phyloP scores from a whole-genome alignment of 2,797 vertebrate genomes.

The Schizothorax lantsangensis region DNA sequence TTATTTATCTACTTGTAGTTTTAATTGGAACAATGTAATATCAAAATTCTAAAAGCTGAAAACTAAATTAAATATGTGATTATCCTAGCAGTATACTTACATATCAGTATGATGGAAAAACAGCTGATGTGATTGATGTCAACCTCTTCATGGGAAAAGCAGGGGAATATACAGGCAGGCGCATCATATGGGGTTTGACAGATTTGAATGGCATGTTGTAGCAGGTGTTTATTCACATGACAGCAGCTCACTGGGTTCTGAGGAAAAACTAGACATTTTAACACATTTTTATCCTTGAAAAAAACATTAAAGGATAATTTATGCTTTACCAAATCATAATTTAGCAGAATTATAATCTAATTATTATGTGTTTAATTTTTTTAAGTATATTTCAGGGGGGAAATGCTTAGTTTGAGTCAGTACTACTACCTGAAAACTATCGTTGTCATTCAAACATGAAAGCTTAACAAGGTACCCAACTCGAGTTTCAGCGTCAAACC shows the following conservation, averaged over 20 bases:
- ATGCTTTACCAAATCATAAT: neutral
- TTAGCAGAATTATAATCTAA: neutral
- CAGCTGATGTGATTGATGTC: conserved; percentile 4
- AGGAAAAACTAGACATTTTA: neutral
- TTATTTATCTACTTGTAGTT: neutral
- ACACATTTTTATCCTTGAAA: neutral
- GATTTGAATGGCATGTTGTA: neutral
- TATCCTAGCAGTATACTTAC: neutral
- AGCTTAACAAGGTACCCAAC: neutral
- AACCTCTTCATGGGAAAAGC: neutral
- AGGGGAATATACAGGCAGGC: neutral
- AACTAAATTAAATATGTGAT: neutral
- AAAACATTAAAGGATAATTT: neutral
- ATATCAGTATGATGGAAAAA: neutral
- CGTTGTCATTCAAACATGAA: neutral
- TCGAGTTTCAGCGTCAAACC: neutral
- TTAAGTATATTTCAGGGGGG: neutral
- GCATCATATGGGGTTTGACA: conserved; percentile 20
- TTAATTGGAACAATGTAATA: neutral
- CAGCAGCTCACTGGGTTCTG: neutral
- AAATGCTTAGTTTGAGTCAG: neutral
- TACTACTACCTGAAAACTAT: neutral
- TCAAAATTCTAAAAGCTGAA: neutral
- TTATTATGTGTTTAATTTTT: neutral
- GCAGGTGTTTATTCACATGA: conserved; percentile 19